These are phyloP conservation scores for Sebastes trivittatus DNA, from an alignment of 2,797 vertebrate species.

Conservation along the genomic window DNA sequence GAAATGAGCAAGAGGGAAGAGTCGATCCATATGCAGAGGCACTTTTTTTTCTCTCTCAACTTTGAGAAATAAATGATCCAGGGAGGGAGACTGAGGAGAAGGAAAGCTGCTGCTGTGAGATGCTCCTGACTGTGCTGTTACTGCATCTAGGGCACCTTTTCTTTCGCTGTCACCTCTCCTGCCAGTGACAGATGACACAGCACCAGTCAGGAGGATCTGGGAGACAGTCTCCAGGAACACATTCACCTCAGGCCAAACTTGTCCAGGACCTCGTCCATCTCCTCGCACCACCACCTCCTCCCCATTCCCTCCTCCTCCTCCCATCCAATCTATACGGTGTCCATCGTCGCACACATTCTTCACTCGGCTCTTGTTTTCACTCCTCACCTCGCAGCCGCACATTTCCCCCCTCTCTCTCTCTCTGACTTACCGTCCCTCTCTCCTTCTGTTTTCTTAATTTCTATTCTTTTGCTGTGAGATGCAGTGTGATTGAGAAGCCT, in stretches of 20 bases:
- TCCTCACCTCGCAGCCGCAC: conserved; percentile 26
- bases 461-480: conserved; percentile 17
- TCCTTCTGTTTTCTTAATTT: background rate
- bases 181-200: conserved; percentile 79
- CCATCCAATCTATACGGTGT: conserved; percentile 20
- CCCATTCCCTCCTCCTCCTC: background rate
- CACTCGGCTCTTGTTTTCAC: conserved; percentile 28
- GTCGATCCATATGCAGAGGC: conserved; percentile 16
- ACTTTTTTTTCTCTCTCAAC: conserved; percentile 23
- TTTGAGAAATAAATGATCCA: conserved; percentile 12
- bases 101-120: conserved; percentile 12
- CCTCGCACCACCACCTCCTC: conserved; percentile 6
- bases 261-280: conserved; percentile 58
- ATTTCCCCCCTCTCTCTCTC: background rate
- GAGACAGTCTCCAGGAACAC: conserved; percentile 64
- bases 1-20: conserved; percentile 18
- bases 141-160: conserved; percentile 73
- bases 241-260: conserved; percentile 72
- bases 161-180: conserved; percentile 68
- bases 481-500: conserved; percentile 55
- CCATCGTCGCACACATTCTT: conserved; percentile 29
- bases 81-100: conserved; percentile 10
- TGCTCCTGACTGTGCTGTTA: conserved; percentile 41
- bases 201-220: conserved; percentile 64
- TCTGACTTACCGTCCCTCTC: conserved; percentile 3